Conservation (phyloP, 2,113 vertebrate genomes). For the Chinchilla lanigera region DNA sequence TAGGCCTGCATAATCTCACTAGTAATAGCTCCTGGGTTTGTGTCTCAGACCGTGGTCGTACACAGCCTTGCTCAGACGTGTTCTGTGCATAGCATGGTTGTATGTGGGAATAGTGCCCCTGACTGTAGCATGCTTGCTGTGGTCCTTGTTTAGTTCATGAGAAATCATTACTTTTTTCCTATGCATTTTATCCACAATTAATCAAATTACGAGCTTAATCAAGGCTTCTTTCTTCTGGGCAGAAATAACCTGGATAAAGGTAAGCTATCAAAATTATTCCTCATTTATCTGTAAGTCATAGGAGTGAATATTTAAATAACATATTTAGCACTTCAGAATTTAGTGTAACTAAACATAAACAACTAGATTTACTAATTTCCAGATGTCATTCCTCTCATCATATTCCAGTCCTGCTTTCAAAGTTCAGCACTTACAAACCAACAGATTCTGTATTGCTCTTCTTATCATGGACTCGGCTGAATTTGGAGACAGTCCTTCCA, state of each 20-base stretch:
- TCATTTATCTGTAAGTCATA: not conserved
- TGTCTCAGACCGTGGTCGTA: not conserved
- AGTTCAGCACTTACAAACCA: not conserved
- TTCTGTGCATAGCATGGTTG: not conserved
- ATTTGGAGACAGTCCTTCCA: not conserved
- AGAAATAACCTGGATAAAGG: conserved; percentile 8
- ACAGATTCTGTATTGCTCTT: not conserved
- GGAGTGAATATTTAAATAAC: not conserved
- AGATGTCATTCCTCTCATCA: not conserved
- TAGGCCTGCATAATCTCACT: not conserved
- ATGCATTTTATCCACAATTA: not conserved
- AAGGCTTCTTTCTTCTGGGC: conserved; percentile 17
- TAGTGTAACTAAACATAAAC: not conserved
- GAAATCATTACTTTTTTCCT: not conserved
- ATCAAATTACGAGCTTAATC: not conserved
- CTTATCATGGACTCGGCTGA: not conserved
- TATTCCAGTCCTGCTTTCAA: not conserved
- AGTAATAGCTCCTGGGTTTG: not conserved
- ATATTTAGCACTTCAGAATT: not conserved
- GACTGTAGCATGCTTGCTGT: not conserved
- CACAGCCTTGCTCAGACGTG: not conserved
- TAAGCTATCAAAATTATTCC: not conserved
- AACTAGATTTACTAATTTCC: not conserved
- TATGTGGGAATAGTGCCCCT: not conserved
- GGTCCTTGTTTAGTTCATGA: not conserved